These are phyloP conservation scores for Labrus mixtus DNA, from an alignment of 2,113 vertebrate species.

Conservation along the genomic window DNA sequence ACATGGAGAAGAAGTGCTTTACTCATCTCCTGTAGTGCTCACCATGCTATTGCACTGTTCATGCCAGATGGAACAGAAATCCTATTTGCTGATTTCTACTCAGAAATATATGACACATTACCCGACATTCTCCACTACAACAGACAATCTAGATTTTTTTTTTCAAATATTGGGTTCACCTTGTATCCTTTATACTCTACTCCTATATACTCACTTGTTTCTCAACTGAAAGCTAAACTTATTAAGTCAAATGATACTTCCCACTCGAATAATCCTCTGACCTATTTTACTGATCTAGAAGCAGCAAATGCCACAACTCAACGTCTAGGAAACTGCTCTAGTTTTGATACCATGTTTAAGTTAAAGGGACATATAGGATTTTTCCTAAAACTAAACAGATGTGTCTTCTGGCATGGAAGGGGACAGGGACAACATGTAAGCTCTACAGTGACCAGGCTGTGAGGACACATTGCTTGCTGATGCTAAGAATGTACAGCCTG, in stretches of 20 bases:
- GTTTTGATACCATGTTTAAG: background rate
- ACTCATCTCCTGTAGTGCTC: conserved; percentile 41
- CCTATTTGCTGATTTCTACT: conserved; percentile 42
- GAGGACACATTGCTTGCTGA: background rate
- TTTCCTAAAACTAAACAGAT: background rate
- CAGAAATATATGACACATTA: conserved; percentile 22
- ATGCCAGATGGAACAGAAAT: conserved; percentile 58
- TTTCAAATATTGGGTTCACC: background rate
- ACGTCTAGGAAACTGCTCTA: background rate
- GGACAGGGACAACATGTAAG: background rate
- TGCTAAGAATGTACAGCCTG: conserved; percentile 2
- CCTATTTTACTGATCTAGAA: too few species aligned
- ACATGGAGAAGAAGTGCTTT: conserved; percentile 22
- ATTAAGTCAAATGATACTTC: too few species aligned
- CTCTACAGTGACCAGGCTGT: background rate
- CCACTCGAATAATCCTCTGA: too few species aligned
- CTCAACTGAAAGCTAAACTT: too few species aligned
- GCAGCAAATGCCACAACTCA: too few species aligned
- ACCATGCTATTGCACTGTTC: conserved; percentile 3
- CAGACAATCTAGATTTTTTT: background rate
- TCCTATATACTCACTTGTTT: background rate
- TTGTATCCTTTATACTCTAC: background rate
- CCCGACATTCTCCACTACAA: background rate
- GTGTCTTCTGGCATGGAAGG: conserved; percentile 6
- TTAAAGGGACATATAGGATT: background rate